These are phyloP conservation scores for Spodoptera litura DNA, from an alignment of 1,140 invertebrate genomes.

Conservation along the genomic window DNA sequence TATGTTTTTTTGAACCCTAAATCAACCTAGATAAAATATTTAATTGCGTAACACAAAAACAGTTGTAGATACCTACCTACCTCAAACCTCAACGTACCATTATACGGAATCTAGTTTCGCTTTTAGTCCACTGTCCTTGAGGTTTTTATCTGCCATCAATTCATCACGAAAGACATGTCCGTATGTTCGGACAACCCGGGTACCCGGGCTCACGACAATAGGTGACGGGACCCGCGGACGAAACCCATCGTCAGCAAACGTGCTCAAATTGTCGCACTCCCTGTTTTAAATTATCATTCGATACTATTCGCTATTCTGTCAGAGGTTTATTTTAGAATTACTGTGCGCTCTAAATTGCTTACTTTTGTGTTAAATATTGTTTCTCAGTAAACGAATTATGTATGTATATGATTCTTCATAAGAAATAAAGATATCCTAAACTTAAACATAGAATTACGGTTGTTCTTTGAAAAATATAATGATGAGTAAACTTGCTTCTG, in stretches of 20 bases:
- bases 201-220: conserved; percentile 69
- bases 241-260: conserved; percentile 67
- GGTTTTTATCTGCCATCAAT: conserved; percentile 58
- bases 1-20: too few species aligned
- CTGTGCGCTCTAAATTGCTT: too few species aligned
- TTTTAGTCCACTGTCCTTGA: conserved; percentile 48
- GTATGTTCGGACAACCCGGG: conserved; percentile 32
- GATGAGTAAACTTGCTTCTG: too few species aligned
- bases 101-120: conserved; percentile 45
- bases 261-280: conserved; percentile 56
- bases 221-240: conserved; percentile 58
- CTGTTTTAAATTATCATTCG: conserved; percentile 37
- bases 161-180: conserved; percentile 75
- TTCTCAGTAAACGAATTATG: too few species aligned
- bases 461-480: too few species aligned
- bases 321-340: background rate
- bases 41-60: background rate
- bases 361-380: too few species aligned
- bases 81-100: conserved; percentile 8
- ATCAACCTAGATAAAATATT: too few species aligned
- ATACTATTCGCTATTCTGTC: background rate
- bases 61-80: background rate
- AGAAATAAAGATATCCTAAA: too few species aligned
- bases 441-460: too few species aligned
- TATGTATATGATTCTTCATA: too few species aligned